These are phyloP conservation scores for Oscheius sp. DNA, from an alignment of 2,888 invertebrate genomes.

Conservation along the genomic window DNA sequence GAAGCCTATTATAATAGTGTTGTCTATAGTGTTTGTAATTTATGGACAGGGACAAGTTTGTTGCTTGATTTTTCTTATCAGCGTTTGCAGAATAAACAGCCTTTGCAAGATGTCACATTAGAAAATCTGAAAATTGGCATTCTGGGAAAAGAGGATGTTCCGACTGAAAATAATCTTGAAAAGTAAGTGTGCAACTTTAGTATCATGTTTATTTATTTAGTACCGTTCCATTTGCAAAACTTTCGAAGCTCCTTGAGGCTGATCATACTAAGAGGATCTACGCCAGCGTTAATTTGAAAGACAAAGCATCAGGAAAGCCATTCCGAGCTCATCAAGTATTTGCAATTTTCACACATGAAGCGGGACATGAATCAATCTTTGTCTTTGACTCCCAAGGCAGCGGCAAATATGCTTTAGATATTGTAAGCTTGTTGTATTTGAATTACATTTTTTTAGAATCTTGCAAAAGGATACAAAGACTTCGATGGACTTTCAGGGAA, in stretches of 20 bases:
- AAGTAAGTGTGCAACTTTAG: neutral
- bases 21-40: neutral
- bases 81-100: conserved; percentile 22
- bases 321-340: conserved; percentile 81
- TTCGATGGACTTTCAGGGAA: conserved; percentile 81
- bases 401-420: conserved; percentile 83
- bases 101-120: conserved; percentile 74
- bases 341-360: conserved; percentile 79
- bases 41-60: neutral
- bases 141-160: conserved; percentile 73
- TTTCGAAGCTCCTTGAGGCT: conserved; percentile 80
- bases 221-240: conserved; percentile 80
- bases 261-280: conserved; percentile 89
- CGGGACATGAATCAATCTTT: conserved; percentile 87
- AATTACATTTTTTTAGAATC: conserved; percentile 74
- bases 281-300: conserved; percentile 82
- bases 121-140: conserved; percentile 77
- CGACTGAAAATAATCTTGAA: conserved; percentile 75
- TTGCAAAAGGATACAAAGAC: conserved; percentile 82
- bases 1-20: neutral
- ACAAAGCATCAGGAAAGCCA: conserved; percentile 78
- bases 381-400: conserved; percentile 81
- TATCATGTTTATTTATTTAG: conserved; percentile 71
- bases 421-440: conserved; percentile 76
- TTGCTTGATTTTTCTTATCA: neutral